phyloP scores from a whole-genome alignment of 2,888 invertebrate species.

The Nasonovia ribisnigri region DNA sequence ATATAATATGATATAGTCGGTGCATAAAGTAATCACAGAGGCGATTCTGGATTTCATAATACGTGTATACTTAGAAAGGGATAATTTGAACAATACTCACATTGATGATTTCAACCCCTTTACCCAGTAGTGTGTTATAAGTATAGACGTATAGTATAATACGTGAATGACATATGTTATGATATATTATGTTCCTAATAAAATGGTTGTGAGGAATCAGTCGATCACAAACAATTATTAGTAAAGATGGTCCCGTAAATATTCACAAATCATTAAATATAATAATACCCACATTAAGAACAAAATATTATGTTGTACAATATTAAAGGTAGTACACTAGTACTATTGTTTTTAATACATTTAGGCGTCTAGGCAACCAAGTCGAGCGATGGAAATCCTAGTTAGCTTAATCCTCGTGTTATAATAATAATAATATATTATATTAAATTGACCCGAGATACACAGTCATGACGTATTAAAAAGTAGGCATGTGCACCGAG shows the following conservation, averaged over 20 bases:
- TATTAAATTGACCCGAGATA: neutral
- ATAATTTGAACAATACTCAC: neutral
- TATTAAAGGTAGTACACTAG: neutral
- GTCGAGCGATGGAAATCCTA: neutral
- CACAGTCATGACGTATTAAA: neutral
- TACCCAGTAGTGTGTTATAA: neutral
- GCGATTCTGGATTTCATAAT: neutral
- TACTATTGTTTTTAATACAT: neutral
- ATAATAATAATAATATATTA: neutral
- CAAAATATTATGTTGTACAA: neutral
- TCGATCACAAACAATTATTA: neutral
- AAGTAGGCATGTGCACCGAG: neutral
- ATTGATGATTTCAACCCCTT: slow-evolving; percentile 7
- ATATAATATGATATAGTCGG: neutral
- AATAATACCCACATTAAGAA: neutral
- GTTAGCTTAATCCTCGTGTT: neutral
- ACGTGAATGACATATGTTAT: neutral
- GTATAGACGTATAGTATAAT: no score
- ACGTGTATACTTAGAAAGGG: neutral
- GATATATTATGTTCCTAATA: neutral
- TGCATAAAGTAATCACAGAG: neutral
- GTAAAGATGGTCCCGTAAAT: neutral
- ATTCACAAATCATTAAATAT: neutral
- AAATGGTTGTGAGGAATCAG: neutral
- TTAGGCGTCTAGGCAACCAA: neutral